Evolutionary conservation across 2,113 vertebrate species (phyloP).

Genomic region (Paracanthobrama guichenoti): DNA sequence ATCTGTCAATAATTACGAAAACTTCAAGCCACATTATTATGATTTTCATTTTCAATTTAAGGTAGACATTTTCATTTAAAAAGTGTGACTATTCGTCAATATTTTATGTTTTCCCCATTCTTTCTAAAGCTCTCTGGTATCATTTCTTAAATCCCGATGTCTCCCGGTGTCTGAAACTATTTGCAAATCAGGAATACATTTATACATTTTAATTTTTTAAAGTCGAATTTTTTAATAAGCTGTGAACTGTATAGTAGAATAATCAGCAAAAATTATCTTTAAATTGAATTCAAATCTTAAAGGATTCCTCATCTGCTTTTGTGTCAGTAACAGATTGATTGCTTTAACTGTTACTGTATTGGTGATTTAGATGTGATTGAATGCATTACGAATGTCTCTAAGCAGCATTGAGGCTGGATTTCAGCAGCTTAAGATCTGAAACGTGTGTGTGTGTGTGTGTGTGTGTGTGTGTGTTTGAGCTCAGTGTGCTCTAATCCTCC

Average conservation of each 20-base stretch:
- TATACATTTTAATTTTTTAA: too few species aligned
- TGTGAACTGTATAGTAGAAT: not conserved
- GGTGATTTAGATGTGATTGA: slow-evolving; percentile 9
- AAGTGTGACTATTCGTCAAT: not conserved
- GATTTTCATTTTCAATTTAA: too few species aligned
- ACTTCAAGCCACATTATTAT: too few species aligned
- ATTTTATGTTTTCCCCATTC: not conserved
- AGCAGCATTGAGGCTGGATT: slow-evolving; percentile 12
- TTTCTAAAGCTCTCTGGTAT: not conserved
- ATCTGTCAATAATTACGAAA: too few species aligned
- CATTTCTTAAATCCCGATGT: too few species aligned
- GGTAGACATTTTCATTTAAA: too few species aligned
- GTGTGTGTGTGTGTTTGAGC: slow-evolving; percentile 19
- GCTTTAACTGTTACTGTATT: not conserved
- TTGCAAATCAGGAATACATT: not conserved
- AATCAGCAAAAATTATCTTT: not conserved
- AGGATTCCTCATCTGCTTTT: not conserved
- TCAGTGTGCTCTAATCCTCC: slow-evolving; percentile 61
- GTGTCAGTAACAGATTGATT: not conserved
- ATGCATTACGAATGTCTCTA: not conserved
- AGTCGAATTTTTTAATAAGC: not conserved
- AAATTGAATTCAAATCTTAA: not conserved
- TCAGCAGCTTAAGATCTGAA: slow-evolving; percentile 10
- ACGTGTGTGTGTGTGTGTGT: slow-evolving; percentile 40
- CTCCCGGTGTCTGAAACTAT: not conserved